phyloP scores from a whole-genome alignment of 2,888 invertebrate species.

The Chesias legatella region DNA sequence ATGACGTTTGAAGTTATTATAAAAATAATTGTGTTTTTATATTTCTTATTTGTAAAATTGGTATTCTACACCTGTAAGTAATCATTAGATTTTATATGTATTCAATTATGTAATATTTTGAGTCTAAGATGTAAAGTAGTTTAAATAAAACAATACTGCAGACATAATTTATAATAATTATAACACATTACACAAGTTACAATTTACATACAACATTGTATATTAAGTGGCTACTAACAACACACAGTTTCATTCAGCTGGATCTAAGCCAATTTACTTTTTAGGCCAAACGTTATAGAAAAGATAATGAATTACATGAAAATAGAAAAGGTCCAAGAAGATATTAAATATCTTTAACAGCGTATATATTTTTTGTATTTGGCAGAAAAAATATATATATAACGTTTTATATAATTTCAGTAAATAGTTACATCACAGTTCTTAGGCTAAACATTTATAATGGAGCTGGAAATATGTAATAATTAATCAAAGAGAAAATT shows the following conservation, averaged over 20 bases:
- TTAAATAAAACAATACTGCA: conserved; percentile 51
- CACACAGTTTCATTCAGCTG: conserved; percentile 26
- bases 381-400: conserved; percentile 58
- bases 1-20: too few species aligned
- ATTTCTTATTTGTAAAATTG: too few species aligned
- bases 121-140: too few species aligned
- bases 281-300: conserved; percentile 53
- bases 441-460: conserved; percentile 48
- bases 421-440: conserved; percentile 64
- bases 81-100: too few species aligned
- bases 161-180: conserved; percentile 68
- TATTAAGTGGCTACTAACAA: conserved; percentile 43
- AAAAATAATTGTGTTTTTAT: too few species aligned
- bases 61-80: too few species aligned
- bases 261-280: conserved; percentile 23
- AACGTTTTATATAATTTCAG: conserved; percentile 45
- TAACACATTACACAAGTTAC: conserved; percentile 70
- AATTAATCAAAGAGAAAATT: conserved; percentile 34
- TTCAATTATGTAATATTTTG: too few species aligned
- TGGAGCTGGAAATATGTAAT: conserved; percentile 32
- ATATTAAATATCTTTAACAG: conserved; percentile 71
- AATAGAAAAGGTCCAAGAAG: conserved; percentile 44
- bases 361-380: conserved; percentile 36
- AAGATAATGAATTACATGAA: conserved; percentile 29
- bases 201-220: conserved; percentile 48